A percentile compares a stretch with the other conserved stretches of the same genome.
These are phyloP conservation scores for Penaeus chinensis DNA, from an alignment of 1,140 invertebrate genomes.

Conservation along the genomic window DNA sequence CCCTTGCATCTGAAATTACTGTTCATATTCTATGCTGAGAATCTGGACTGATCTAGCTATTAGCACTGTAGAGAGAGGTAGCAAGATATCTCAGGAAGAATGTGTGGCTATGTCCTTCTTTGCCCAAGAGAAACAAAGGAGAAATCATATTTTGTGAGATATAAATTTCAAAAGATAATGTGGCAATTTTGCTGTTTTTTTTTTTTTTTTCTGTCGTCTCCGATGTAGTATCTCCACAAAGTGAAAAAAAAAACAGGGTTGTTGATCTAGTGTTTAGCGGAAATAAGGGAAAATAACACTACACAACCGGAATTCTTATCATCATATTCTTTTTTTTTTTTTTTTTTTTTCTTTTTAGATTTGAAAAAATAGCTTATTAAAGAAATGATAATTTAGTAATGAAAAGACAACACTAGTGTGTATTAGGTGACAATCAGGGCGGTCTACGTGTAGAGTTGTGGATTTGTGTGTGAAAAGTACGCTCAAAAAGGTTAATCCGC, in stretches of 20 bases:
- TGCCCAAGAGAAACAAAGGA: background rate
- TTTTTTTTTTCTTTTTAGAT: too few species aligned
- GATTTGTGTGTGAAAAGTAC: background rate
- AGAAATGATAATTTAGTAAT: background rate
- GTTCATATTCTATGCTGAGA: conserved; percentile 33
- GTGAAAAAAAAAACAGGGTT: conserved; percentile 17
- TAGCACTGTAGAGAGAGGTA: conserved; percentile 52
- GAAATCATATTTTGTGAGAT: too few species aligned
- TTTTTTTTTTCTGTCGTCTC: background rate
- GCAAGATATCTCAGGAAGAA: conserved; percentile 57
- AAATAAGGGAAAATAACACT: conserved; percentile 18
- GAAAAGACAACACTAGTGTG: too few species aligned
- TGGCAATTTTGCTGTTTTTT: background rate
- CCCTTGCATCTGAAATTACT: background rate
- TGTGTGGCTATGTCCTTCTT: conserved; percentile 41
- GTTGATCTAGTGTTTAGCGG: conserved; percentile 3
- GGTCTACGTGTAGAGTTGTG: too few species aligned
- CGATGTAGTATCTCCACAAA: conserved; percentile 10
- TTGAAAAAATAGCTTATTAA: background rate
- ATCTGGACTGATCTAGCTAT: conserved; percentile 49
- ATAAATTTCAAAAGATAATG: background rate
- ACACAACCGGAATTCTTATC: background rate
- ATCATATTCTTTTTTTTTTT: too few species aligned
- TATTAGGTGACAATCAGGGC: too few species aligned
- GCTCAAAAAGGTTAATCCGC: conserved; percentile 16